Conservation (phyloP, 2,888 invertebrate species). For the Liodrosophila aerea region DNA sequence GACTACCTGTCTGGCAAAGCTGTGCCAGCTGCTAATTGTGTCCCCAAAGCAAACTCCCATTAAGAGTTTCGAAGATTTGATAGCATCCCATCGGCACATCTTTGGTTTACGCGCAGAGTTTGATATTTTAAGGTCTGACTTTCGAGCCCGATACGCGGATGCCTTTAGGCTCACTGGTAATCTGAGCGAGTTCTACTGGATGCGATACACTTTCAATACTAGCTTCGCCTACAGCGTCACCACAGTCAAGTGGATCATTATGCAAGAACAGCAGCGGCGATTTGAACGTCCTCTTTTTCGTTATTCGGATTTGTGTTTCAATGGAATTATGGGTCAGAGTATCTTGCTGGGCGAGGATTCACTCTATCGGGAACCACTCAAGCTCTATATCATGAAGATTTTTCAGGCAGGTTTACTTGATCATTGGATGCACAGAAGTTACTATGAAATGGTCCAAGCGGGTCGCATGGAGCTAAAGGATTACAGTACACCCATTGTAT, state of each 20-base stretch:
- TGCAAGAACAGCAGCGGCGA: conserved; percentile 42
- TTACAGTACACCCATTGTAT: conserved; percentile 26
- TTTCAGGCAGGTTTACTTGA: conserved; percentile 33
- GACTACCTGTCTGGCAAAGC: conserved; percentile 39
- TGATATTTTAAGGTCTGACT: conserved; percentile 11
- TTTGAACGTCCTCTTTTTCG: conserved; percentile 50
- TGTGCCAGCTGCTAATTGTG: conserved; percentile 28
- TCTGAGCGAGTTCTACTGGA: conserved; percentile 11
- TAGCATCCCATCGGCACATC: conserved; percentile 38
- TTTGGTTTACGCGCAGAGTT: conserved; percentile 42
- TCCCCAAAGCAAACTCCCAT: conserved; percentile 26
- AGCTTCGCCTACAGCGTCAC: conserved; percentile 52
- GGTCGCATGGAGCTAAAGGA: conserved; percentile 49
- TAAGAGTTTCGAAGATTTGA: conserved; percentile 45
- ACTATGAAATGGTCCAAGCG: conserved; percentile 53
- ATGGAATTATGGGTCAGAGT: background rate
- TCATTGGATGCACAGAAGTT: conserved; percentile 43
- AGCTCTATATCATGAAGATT: conserved; percentile 15
- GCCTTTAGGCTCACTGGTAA: conserved; percentile 44
- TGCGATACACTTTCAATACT: conserved; percentile 50
- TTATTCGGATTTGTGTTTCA: conserved; percentile 44
- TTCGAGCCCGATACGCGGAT: conserved; percentile 53
- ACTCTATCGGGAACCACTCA: conserved; percentile 24
- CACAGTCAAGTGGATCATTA: conserved; percentile 41
- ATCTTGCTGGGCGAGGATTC: conserved; percentile 50